Evolutionary conservation across 2,888 invertebrate genomes (phyloP).

Genomic region (Helobdella robusta): DNA sequence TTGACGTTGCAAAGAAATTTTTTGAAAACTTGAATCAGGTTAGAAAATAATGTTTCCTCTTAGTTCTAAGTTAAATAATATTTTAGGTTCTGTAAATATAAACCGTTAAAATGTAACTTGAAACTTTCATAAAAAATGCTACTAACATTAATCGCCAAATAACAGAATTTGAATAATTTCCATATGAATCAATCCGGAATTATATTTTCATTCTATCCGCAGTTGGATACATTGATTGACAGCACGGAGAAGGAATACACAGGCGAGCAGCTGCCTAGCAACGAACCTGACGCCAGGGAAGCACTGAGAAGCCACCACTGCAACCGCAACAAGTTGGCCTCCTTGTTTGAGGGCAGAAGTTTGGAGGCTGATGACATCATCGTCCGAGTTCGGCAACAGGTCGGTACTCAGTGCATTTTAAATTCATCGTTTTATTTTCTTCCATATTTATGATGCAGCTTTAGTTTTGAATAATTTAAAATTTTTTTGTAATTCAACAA

Average conservation of each 20-base stretch:
- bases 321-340: conserved; percentile 58
- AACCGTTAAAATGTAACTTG: no score
- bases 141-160: no score
- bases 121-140: no score
- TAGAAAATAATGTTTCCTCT: conserved; percentile 34
- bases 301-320: conserved; percentile 58
- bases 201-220: no score
- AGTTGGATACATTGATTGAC: conserved; percentile 59
- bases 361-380: conserved; percentile 63
- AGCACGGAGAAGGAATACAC: conserved; percentile 54
- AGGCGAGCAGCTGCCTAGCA: conserved; percentile 49
- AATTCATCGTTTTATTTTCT: not conserved
- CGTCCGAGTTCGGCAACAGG: conserved; percentile 60
- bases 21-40: conserved; percentile 61
- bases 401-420: conserved; percentile 34
- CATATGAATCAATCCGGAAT: no score
- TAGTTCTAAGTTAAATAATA: not conserved
- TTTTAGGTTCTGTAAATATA: no score
- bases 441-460: not conserved
- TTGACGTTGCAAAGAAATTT: conserved; percentile 63
- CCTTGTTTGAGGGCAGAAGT: conserved; percentile 56
- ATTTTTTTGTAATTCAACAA: no score
- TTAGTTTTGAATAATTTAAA: not conserved
- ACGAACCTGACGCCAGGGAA: conserved; percentile 54
- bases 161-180: no score